These are phyloP conservation scores for Pseudoatta argentina DNA, from an alignment of 1,140 invertebrate species.

Conservation along the genomic window DNA sequence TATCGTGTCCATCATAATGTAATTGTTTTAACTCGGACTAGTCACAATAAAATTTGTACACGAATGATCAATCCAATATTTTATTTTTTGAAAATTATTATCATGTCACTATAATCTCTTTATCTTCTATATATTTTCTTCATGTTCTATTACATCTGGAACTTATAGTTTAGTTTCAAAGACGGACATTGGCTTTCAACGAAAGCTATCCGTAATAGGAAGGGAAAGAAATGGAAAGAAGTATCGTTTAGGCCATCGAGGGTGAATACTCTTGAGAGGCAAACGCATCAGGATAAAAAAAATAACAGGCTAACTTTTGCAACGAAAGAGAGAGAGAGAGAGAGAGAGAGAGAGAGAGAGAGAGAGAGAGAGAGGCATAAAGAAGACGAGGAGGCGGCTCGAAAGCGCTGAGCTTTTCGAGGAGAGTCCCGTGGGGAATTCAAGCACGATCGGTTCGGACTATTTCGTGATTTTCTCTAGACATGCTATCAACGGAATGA, in stretches of 20 bases:
- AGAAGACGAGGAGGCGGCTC: background rate
- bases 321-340: background rate
- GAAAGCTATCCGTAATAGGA: background rate
- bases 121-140: background rate
- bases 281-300: conserved; percentile 15
- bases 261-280: conserved; percentile 27
- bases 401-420: conserved; percentile 58
- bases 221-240: conserved; percentile 31
- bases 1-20: conserved; percentile 23
- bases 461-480: conserved; percentile 63
- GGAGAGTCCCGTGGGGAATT: conserved; percentile 52
- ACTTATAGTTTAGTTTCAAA: background rate
- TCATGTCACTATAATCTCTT: background rate
- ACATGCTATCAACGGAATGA: conserved; percentile 63
- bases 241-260: conserved; percentile 30
- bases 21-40: background rate
- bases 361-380: background rate
- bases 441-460: conserved; percentile 54
- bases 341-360: background rate
- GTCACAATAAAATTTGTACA: background rate
- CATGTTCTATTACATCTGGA: background rate
- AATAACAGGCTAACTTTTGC: conserved; percentile 39
- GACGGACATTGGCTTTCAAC: background rate
- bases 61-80: background rate
- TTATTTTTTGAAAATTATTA: background rate